phyloP scores from a whole-genome alignment of 1,140 invertebrate genomes.

The Oedothorax gibbosus region DNA sequence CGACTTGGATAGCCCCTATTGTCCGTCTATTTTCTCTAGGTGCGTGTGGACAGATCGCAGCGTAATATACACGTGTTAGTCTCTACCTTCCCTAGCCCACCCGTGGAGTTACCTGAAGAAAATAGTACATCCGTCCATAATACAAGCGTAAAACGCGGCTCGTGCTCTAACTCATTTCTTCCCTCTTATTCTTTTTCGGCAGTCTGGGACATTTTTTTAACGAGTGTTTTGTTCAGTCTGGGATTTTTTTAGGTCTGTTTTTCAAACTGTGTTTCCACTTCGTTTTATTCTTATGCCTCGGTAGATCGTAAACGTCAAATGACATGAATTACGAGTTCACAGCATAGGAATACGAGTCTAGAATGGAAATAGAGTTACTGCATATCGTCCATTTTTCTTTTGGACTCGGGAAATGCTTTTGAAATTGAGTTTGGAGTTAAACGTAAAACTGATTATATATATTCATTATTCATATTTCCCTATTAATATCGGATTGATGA shows the following conservation, averaged over 20 bases:
- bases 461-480: background rate
- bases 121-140: background rate
- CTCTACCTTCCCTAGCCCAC: background rate
- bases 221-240: background rate
- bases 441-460: background rate
- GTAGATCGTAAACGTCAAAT: constrained; percentile 42
- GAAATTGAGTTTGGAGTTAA: background rate
- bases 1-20: background rate
- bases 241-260: background rate
- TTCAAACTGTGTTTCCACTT: constrained; percentile 12
- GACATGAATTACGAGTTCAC: constrained; percentile 17
- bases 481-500: background rate
- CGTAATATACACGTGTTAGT: constrained; percentile 48
- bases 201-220: constrained; percentile 11
- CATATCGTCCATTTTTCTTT: background rate
- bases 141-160: constrained; percentile 4
- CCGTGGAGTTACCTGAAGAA: constrained; percentile 17
- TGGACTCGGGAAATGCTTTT: background rate
- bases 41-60: constrained; percentile 41
- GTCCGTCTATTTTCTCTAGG: constrained; percentile 21
- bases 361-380: constrained; percentile 34
- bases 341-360: constrained; percentile 13
- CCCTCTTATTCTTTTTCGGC: constrained; percentile 7
- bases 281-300: constrained; percentile 34
- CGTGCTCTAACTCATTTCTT: background rate